Evolutionary conservation across 2,113 vertebrate genomes (phyloP), one percentile per base, ranked within the genome.

Genomic region (Anas platyrhynchos): DNA sequence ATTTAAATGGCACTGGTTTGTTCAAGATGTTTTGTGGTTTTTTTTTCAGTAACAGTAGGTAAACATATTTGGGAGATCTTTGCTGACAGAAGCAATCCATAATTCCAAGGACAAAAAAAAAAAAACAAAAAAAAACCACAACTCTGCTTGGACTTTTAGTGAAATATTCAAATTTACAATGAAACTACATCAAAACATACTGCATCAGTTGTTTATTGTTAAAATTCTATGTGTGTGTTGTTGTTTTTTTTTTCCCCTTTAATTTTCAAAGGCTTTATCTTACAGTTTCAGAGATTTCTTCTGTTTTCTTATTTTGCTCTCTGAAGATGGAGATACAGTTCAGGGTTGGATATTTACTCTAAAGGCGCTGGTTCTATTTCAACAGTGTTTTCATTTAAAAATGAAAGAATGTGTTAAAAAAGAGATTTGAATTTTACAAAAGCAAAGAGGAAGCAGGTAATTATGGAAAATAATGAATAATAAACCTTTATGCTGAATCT

Each of bases 41-140:
- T 41, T 41, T 9, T 21, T 38, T 27, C 36, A 58, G 20, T 52
- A 67, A 43, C 25, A 52, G 2, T 1, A 68, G 31, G n/a, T 8
- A 43, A 26, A 54, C 27, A 6, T 11, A 34, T 21, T 7, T 34
- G 31, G 26, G 79, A 54, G 12, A 29, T 44, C 52, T 9, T 50
- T 61, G 27, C 48, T 65, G 54, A 50, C 27, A 32, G 36, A 72
- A 16, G 38, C 11, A 63, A 56, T 27, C 15, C 0, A 1, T 44
- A 16, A 34, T 36, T 58, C 36, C 54, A 14, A 86, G 66, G 20
- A 22, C 9, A 55, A 68, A 65, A 12, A 41, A 41, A 67, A 32
- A 12, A 0, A 46, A 44, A 44, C 16, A 43, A 41, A 72, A 67
- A 32, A 15, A 0, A 52, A 38, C 34, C 34, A 38, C 16, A 44